Conservation (phyloP, 2,797 vertebrate species). For the Rhinella marina region DNA sequence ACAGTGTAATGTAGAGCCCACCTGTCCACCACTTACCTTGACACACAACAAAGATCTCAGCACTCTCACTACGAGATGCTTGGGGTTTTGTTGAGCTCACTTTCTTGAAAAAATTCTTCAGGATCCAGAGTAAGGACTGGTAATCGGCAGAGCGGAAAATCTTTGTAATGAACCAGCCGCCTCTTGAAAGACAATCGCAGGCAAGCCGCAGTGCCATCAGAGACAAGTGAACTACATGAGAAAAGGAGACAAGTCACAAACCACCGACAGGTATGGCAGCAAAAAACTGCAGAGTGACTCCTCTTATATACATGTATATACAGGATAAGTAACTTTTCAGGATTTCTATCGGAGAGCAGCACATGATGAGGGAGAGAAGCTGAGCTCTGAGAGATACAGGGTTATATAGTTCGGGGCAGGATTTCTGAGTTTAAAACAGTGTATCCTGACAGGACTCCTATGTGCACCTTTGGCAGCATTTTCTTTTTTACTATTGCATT, state of each 20-base stretch:
- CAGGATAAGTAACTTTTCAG: background rate
- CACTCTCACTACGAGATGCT: slow-evolving; percentile 93
- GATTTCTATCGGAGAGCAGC: too few relatives aligned
- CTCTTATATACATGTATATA: background rate
- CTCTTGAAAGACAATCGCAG: slow-evolving; percentile 89
- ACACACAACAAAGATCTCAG: slow-evolving; percentile 97
- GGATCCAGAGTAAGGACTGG: slow-evolving; percentile 95
- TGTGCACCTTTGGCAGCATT: too few relatives aligned
- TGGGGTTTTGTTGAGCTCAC: slow-evolving; percentile 97
- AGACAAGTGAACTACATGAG: slow-evolving; percentile 83
- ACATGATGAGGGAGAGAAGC: too few relatives aligned
- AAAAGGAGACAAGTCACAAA: background rate
- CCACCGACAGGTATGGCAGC: background rate
- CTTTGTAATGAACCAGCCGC: slow-evolving; percentile 94
- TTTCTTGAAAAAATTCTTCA: slow-evolving; percentile 95
- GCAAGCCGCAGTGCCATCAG: slow-evolving; percentile 93
- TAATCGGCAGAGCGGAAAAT: slow-evolving; percentile 97
- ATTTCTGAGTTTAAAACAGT: too few relatives aligned
- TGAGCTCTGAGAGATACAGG: too few relatives aligned
- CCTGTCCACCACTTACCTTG: slow-evolving; percentile 79
- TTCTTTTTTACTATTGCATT: too few relatives aligned
- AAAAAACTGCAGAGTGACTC: too few relatives aligned
- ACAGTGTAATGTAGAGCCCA: background rate
- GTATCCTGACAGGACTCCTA: too few relatives aligned
- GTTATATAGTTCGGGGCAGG: too few relatives aligned